Percentiles rank a stretch among this genome's conserved stretches.
These are phyloP conservation scores for Sitodiplosis mosellana DNA, from an alignment of 1,140 invertebrate species.

Conservation along the genomic window DNA sequence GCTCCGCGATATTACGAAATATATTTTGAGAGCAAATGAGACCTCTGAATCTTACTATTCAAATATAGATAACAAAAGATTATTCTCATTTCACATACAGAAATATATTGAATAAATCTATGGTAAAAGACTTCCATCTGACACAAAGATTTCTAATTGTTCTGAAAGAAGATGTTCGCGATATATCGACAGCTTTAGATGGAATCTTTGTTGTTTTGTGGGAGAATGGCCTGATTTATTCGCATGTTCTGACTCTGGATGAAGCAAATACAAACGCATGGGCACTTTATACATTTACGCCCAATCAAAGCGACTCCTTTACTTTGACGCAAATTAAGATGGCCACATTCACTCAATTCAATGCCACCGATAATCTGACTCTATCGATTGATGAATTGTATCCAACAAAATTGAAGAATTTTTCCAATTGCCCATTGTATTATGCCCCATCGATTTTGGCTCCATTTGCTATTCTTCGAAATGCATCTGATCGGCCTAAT, in stretches of 20 bases:
- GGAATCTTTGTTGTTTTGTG: not conserved
- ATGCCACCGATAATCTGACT: not conserved
- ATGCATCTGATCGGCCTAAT: no score
- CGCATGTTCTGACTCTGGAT: not conserved
- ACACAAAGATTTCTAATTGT: no score
- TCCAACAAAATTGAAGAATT: not conserved
- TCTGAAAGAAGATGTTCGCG: not conserved
- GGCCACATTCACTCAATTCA: not conserved
- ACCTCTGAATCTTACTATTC: no score
- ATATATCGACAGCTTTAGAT: not conserved
- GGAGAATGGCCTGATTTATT: not conserved
- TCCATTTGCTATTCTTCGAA: not conserved
- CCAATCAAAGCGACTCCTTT: not conserved
- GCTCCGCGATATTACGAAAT: no score
- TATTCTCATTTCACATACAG: no score
- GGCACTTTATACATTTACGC: not conserved
- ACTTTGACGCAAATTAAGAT: not conserved
- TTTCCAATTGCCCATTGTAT: not conserved
- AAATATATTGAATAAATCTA: no score
- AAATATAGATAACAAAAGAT: no score
- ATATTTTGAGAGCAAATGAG: no score
- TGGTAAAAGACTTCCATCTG: no score
- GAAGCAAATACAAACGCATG: not conserved
- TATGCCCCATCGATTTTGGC: no score
- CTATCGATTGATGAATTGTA: not conserved